Evolutionary conservation across 2,797 vertebrate genomes (phyloP), one percentile per base, ranked within the genome.

Genomic region (Catamblyrhynchus diadema): DNA sequence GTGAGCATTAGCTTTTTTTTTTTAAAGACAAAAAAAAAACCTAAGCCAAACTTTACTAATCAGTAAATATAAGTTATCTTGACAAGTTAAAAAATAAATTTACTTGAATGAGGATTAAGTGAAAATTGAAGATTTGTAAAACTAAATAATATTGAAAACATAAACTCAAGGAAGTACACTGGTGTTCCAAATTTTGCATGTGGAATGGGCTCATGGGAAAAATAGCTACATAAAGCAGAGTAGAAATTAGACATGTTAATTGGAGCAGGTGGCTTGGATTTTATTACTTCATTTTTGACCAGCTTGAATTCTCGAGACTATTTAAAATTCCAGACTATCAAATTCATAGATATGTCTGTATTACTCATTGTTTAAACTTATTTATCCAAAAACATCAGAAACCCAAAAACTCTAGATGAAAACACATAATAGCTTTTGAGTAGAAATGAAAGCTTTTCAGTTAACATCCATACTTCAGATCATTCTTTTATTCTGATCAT

Each of bases 311-410:
- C 75, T 94, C 71, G 20, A 80, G 44, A 56, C 69, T 90, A 67
- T 66, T 89, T 95, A 88, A 92, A 94, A 95, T 90, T 42, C 28
- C 18, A 87, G 10, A 60, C 37, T 81, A 78, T 89, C 8, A 75
- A 73, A 94, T 91, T 95, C 50, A 88, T 30, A 95, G 88, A 95
- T 70, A 92, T 93, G 72, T 93, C 86, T 75, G 33, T 86, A 86
- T 72, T 80, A 48, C 12, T 24, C 42, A 78, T 91, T 93, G 83
- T 96, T 95, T 77, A 60, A 91, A 93, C 14, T 53, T 93, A 87
- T 82, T 89, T 64, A 50, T 80, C 75, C 32, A 79, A 69, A 92
- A 87, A 88, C 42, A 41, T 23, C 50, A 64, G 27, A 70, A 90
- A 65, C 10, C 8, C 44, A 65, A 60, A 93, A 79, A 16, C 33